Evolutionary conservation across 2,797 vertebrate genomes (phyloP), one percentile per base, ranked within the genome.

Genomic region (Hippoglossus hippoglossus): DNA sequence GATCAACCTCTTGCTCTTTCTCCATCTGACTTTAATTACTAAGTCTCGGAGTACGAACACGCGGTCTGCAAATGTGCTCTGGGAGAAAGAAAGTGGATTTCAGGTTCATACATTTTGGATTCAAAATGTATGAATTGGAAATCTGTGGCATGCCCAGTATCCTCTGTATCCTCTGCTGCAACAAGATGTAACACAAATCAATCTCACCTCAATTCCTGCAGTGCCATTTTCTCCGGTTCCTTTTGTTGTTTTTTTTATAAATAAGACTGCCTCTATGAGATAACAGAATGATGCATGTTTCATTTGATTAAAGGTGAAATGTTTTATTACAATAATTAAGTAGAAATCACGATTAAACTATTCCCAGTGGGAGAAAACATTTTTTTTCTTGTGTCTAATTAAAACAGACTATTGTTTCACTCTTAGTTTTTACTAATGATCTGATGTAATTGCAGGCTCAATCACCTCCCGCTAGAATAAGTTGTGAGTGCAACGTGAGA

Each of bases 11-110:
- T 50, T 11, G n/a, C 8, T 64, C 28, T 61, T 64, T 64, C 28
- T 67, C 41, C n/a, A 62, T 75, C 50, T 16, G n/a, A 34, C 28
- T 56, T 63, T 46, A 54, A 71, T 61, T 36, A 63, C 21, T 15
- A 3, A 62, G 39, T 51, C 2, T 56, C 26, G 49, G 4, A 46
- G 34, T 21, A 12, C n/a, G 21, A n/a, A 19, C 36, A 0, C 28
- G 16, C 6, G 6, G 1, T 28, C 22, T 36, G 6, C 9, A 21
- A 12, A 8, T 59, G 22, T 18, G 11, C 36, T 41, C 34, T 6
- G 4, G 21, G n/a, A 34, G 26, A 21, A 8, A 19, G 11, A 54
- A 21, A 6, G 3, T 36, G 21, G 11, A n/a, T 56, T 60, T 25
- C 6, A 64, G 34, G n/a, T 41, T 58, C 10, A 19, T 60, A 36